Evolutionary conservation across 1,140 invertebrate genomes (phyloP), one percentile per base, ranked within the genome.

Genomic region (Zaprionus kolodkinae): DNA sequence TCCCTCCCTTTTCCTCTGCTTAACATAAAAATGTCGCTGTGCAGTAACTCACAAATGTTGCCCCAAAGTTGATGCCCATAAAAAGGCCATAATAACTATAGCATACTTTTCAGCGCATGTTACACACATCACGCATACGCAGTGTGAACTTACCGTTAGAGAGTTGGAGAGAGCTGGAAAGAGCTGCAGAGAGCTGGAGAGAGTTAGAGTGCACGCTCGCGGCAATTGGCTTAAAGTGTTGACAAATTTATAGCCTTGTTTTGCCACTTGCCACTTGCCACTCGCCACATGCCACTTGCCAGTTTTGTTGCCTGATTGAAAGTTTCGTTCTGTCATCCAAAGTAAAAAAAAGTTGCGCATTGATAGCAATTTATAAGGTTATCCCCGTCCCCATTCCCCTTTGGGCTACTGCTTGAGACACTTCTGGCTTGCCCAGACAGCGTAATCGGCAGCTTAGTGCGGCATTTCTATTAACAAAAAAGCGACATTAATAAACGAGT

Each of bases 231-330:
- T 76, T 40, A 74, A 79, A 86, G 83, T 77, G 84, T 88, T 87
- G 84, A 88, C 84, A 87, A 88, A 88, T 87, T 87, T 87, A 87
- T 88, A 68, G 87, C 67, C 67, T 88, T 87, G 84, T 87, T 87
- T 88, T 87, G 77, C 79, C 68, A 76, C 66, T 78, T 15, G 40
- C 40, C 40, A 15, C n/a, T 15, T 45, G 61, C 72, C 40, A 15
- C n/a, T 15, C 15, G 61, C 72, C 68, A 48, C 72, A 79, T 69
- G 75, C 76, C 67, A 63, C 43, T 64, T 82, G 76, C 82, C 82
- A 82, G 72, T 83, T 66, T 50, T 55, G 45, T 21, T 10, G 45
- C 45, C 70, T 66, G 77, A 70, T 72, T 62, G 30, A 68, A 66
- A 65, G 52, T 40, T 52, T 62, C 56, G 62, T 60, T 13, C 11